A percentile compares a stretch with the other conserved stretches of the same genome.
Evolutionary conservation across 1,140 invertebrate genomes (phyloP).

Genomic region (Calephelis nemesis): DNA sequence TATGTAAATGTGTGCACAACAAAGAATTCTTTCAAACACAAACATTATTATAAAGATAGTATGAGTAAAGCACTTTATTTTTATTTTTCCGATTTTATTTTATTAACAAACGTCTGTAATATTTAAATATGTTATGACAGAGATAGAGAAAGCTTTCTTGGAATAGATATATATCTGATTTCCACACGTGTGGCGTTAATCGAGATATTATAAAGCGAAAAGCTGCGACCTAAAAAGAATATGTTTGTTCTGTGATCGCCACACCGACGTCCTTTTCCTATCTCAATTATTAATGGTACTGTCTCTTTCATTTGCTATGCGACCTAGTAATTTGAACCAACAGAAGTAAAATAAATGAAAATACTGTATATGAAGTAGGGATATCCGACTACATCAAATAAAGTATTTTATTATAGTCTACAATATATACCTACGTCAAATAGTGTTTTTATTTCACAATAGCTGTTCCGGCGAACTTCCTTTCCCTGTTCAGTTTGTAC

Average conservation of each 20-base stretch:
- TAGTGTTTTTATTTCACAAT: too few species aligned
- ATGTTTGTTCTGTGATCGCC: neutral
- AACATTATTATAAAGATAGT: too few species aligned
- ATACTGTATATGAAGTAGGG: neutral
- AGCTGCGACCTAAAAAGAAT: constrained; percentile 9
- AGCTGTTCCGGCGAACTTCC: too few species aligned
- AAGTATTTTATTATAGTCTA: too few species aligned
- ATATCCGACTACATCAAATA: too few species aligned
- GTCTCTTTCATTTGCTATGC: neutral
- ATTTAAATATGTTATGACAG: neutral
- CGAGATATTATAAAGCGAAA: neutral
- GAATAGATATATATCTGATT: neutral
- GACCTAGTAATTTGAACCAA: neutral
- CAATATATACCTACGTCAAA: too few species aligned
- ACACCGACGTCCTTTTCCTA: constrained; percentile 4
- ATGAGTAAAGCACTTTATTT: too few species aligned
- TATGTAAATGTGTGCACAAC: too few species aligned
- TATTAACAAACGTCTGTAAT: too few species aligned
- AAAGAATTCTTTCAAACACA: too few species aligned
- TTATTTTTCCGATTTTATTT: too few species aligned
- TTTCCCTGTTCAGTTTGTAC: too few species aligned
- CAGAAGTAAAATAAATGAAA: neutral
- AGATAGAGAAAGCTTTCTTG: neutral
- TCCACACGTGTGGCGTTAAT: constrained; percentile 8
- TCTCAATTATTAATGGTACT: neutral